Evolutionary conservation across 2,113 vertebrate genomes (phyloP).

Genomic region (Tetrax tetrax): DNA sequence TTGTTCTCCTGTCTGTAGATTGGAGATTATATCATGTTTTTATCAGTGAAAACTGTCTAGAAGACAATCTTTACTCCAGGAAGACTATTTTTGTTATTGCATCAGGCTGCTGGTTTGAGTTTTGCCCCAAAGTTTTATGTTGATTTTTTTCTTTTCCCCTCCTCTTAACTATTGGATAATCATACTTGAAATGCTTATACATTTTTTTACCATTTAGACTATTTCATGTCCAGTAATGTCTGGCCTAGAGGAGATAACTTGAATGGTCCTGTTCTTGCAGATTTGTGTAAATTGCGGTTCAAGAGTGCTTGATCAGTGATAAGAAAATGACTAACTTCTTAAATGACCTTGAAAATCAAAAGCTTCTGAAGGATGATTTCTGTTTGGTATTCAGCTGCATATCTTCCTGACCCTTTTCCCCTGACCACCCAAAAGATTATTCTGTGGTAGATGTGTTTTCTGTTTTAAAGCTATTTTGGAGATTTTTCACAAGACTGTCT

Average conservation of each 20-base stretch:
- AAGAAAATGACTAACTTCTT: background rate
- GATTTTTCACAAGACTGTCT: background rate
- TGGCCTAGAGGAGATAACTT: background rate
- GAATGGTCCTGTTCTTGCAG: background rate
- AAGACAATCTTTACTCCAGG: background rate
- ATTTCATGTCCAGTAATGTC: background rate
- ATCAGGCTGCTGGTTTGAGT: background rate
- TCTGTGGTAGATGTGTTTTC: background rate
- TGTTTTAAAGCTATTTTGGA: background rate
- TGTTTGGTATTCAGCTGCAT: background rate
- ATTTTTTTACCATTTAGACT: background rate
- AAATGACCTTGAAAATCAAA: background rate
- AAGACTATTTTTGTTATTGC: background rate
- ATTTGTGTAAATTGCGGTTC: background rate
- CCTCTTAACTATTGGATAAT: background rate
- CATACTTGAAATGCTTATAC: background rate
- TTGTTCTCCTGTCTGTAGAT: background rate
- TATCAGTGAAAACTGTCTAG: background rate
- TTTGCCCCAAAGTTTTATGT: background rate
- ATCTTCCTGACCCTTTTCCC: background rate
- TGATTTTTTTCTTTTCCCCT: background rate
- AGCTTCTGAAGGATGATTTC: background rate
- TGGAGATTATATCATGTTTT: background rate
- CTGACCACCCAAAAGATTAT: fast-evolving
- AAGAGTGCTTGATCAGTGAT: background rate